phyloP scores from a whole-genome alignment of 2,888 invertebrate genomes.

The Allolobophora icterica region DNA sequence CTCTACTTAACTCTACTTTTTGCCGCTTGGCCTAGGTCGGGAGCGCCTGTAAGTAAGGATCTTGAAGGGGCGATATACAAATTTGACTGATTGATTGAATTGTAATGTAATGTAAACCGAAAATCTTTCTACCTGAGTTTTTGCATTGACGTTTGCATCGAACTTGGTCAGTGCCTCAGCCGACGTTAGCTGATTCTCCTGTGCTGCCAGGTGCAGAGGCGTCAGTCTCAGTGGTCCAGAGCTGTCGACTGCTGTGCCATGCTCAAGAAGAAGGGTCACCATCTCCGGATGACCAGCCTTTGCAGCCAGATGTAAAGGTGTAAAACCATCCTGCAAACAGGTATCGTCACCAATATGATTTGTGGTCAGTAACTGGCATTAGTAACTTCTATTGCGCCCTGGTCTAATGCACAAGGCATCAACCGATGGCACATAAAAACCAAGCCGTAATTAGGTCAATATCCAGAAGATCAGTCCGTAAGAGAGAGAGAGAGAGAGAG shows the following conservation, averaged over 20 bases:
- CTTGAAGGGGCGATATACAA: no score
- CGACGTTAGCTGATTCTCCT: constrained; percentile 31
- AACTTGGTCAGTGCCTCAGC: constrained; percentile 24
- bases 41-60: no score
- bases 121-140: constrained; percentile 32
- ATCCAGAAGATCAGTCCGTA: no score
- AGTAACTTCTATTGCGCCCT: no score
- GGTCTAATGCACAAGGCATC: no score
- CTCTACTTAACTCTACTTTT: no score
- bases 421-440: no score
- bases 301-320: constrained; percentile 40
- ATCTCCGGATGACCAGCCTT: constrained; percentile 28
- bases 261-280: constrained; percentile 32
- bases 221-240: constrained; percentile 31
- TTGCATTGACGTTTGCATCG: constrained; percentile 33
- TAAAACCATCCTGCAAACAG: constrained; percentile 34
- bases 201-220: constrained; percentile 37
- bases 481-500: no score
- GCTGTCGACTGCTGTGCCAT: constrained; percentile 31
- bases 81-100: no score
- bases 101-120: not conserved
- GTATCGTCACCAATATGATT: not conserved
- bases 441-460: no score
- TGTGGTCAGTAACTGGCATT: no score
- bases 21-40: no score